Percentiles rank a stretch among this genome's conserved stretches.
Conservation (phyloP, 2,113 vertebrate genomes). For the Prunella himalayana region DNA sequence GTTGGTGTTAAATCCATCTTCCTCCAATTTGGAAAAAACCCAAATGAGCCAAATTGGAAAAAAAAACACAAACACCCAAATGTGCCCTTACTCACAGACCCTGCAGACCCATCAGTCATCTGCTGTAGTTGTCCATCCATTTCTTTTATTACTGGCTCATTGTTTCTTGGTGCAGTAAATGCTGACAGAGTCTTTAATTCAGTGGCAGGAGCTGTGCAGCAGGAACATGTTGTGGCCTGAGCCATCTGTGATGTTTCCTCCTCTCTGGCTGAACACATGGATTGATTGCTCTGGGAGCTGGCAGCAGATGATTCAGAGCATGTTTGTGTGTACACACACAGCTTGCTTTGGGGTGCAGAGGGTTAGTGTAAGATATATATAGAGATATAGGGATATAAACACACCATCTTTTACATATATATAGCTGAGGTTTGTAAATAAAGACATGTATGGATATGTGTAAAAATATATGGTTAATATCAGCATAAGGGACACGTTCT, state of each 20-base stretch:
- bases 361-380: not conserved
- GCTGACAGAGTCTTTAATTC: not conserved
- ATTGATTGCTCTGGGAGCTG: slow-evolving; percentile 8
- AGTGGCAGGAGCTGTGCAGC: slow-evolving; percentile 16
- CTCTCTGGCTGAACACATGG: not conserved
- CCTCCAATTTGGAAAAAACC: not conserved
- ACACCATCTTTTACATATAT: not conserved
- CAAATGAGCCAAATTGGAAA: not conserved
- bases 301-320: slow-evolving; percentile 34
- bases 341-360: not conserved
- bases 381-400: not conserved
- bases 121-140: not conserved
- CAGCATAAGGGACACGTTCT: not conserved
- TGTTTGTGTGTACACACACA: slow-evolving; percentile 3
- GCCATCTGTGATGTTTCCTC: slow-evolving; percentile 37
- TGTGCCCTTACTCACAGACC: not conserved
- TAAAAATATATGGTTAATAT: not conserved
- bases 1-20: not conserved
- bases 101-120: not conserved
- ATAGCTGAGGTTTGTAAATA: not conserved
- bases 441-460: not conserved
- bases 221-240: not conserved
- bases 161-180: not conserved
- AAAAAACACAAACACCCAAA: not conserved
- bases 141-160: rapidly evolving